These are phyloP conservation scores for Physeter macrocephalus DNA, from an alignment of 2,113 vertebrate genomes.

Conservation along the genomic window DNA sequence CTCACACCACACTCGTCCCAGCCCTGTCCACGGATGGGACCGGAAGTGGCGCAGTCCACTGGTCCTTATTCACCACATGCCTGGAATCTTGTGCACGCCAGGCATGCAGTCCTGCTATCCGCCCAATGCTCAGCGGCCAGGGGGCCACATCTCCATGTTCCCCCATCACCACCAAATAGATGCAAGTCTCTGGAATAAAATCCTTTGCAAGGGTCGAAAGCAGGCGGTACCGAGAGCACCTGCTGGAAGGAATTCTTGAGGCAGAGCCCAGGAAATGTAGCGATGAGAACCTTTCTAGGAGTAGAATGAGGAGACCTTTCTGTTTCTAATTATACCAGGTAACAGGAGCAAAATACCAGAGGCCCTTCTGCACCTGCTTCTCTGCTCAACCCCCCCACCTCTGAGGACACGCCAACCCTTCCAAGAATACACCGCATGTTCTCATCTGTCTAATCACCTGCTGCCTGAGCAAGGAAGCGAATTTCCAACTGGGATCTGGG, in stretches of 20 bases:
- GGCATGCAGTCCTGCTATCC: background rate
- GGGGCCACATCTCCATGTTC: fast-evolving
- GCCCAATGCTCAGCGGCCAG: background rate
- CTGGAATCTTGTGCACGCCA: background rate
- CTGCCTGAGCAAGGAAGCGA: background rate
- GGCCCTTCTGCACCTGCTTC: background rate
- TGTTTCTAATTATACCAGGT: background rate
- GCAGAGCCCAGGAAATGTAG: background rate
- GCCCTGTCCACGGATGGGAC: fast-evolving
- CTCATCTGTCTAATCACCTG: background rate
- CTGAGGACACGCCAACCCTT: background rate
- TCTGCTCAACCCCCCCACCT: background rate
- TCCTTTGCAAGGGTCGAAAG: background rate
- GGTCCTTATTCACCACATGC: too few species aligned
- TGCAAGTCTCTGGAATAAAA: background rate
- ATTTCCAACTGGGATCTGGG: background rate
- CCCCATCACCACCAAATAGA: background rate
- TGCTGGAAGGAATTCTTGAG: background rate
- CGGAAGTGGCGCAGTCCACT: fast-evolving
- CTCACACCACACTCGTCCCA: too few species aligned
- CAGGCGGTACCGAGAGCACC: background rate
- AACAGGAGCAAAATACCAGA: background rate
- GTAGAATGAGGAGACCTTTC: background rate
- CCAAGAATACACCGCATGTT: background rate
- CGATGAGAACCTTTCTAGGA: background rate